phyloP scores from a whole-genome alignment of 2,888 invertebrate genomes.

The Eupelmus urozonus region DNA sequence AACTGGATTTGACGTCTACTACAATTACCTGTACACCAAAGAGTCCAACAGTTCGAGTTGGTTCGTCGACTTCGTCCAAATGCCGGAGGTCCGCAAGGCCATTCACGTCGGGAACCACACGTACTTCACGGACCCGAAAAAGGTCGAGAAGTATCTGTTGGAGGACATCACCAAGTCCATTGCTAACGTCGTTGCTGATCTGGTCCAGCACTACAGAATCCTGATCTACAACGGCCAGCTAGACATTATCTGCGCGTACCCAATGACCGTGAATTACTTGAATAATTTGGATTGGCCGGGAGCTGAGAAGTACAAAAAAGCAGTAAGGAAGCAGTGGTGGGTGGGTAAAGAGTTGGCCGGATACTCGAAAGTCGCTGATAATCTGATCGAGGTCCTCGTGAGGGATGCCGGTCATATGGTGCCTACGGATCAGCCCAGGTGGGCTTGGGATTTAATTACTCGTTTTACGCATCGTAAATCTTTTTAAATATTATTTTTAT shows the following conservation, averaged over 20 bases:
- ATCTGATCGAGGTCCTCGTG: slow-evolving; percentile 68
- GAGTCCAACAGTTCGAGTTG: neutral
- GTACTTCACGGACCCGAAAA: slow-evolving; percentile 81
- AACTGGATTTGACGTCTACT: slow-evolving; percentile 87
- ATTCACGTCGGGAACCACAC: slow-evolving; percentile 91
- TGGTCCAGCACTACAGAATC: slow-evolving; percentile 84
- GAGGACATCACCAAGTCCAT: slow-evolving; percentile 89
- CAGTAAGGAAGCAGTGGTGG: slow-evolving; percentile 70
- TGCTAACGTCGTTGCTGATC: slow-evolving; percentile 83
- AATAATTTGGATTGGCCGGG: slow-evolving; percentile 76
- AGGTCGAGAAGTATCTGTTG: slow-evolving; percentile 82
- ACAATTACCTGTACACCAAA: slow-evolving; percentile 82
- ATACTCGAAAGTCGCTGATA: slow-evolving; percentile 66
- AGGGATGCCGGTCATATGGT: slow-evolving; percentile 75
- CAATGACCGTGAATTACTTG: slow-evolving; percentile 87
- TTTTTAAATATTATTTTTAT: slow-evolving; percentile 17
- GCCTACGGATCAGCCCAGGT: slow-evolving; percentile 73
- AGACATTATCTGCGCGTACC: slow-evolving; percentile 93
- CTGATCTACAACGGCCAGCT: slow-evolving; percentile 93
- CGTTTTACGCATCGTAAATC: slow-evolving; percentile 46
- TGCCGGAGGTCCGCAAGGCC: slow-evolving; percentile 81
- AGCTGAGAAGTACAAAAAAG: slow-evolving; percentile 69
- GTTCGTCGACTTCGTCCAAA: slow-evolving; percentile 81
- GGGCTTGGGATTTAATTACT: slow-evolving; percentile 70
- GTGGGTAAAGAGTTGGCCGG: slow-evolving; percentile 69